Base-by-base conservation (phyloP, 2,797 vertebrate species). In the Cossypha dichroa region DNA sequence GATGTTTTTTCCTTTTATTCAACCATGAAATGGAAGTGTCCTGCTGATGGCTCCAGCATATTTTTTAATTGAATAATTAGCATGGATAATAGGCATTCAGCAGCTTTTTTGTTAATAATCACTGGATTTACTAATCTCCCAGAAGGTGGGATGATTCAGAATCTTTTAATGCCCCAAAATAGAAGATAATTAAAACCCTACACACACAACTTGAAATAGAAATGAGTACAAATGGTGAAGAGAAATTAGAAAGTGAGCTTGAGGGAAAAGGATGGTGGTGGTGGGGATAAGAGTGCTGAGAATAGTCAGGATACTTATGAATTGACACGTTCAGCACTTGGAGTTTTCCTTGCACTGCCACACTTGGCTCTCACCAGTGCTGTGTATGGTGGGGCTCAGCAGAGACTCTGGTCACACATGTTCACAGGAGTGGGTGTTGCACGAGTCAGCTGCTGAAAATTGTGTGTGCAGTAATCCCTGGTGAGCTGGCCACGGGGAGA, bases 61-160 rank as follows among this genome's bases (percentile, higher is more conserved):
- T 74, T 92, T 93, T 94, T 91, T 74, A 96, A 97, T 96, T 95
- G 93, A 92, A 95, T 87, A 96, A 95, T 93, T 92, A 95, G 77
- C 70, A 49, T n/a, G 79, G 90, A 60, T 90, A 94, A 93, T 88
- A 85, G 68, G 67, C 58, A 85, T 95, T 94, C 77, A 77, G 46
- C 75, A 73, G 68, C 0, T 0, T 66, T 95, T 94, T 85, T 95
- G 80, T 94, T 96, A 74, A 56, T 95, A 92, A 91, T 96, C 80
- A 17, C 55, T 76, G 81, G 76, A 83, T 94, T 93, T 94, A 72
- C 91, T 96, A 90, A 92, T 94, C 83, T 95, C 92, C 72, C 90
- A 90, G 90, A 95, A 96, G 90, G 96, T 96, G 81, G 90, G 77
- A 92, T 97, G 91, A 96, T 92, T 96, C 89, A 94, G 81, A 76